Percentiles rank a stretch among this genome's conserved stretches.
These are phyloP conservation scores for Anas platyrhynchos DNA, from an alignment of 2,113 vertebrate species.

Conservation along the genomic window DNA sequence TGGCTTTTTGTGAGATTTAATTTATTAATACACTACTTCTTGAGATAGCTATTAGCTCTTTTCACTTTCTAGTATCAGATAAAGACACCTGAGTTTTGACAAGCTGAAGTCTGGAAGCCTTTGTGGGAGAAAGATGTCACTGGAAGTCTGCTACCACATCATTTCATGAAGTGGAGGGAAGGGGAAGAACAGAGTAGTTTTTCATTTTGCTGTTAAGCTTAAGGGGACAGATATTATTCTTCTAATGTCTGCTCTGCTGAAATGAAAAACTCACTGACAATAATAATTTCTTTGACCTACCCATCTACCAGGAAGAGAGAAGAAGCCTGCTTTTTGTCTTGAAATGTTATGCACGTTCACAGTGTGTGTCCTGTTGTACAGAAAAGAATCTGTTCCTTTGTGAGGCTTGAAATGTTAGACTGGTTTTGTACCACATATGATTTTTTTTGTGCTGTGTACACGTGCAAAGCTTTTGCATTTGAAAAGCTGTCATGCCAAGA, in stretches of 20 bases:
- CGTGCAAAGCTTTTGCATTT: not conserved
- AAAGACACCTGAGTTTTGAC: conserved; percentile 18
- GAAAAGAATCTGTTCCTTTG: conserved; percentile 25
- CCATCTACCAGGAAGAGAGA: not conserved
- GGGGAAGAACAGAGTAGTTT: not conserved
- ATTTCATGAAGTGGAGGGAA: not conserved
- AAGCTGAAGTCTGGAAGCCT: conserved; percentile 26
- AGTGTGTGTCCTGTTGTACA: not conserved
- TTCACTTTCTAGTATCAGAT: not conserved
- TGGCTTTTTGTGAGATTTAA: not conserved
- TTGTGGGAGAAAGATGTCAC: conserved; percentile 20
- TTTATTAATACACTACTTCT: not conserved
- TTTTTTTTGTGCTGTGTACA: not conserved
- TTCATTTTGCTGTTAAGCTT: conserved; percentile 58
- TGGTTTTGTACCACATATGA: not conserved
- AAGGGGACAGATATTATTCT: conserved; percentile 46
- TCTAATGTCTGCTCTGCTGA: conserved; percentile 43
- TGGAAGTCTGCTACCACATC: not conserved
- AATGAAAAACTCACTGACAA: conserved; percentile 44
- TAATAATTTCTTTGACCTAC: conserved; percentile 1
- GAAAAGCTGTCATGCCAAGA: not conserved
- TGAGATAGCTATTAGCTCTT: not conserved
- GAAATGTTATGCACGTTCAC: not conserved
- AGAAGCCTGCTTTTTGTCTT: conserved; percentile 10
- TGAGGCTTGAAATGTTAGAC: not conserved